phyloP scores from a whole-genome alignment of 2,888 invertebrate genomes.

The Saturnia pavonia region DNA sequence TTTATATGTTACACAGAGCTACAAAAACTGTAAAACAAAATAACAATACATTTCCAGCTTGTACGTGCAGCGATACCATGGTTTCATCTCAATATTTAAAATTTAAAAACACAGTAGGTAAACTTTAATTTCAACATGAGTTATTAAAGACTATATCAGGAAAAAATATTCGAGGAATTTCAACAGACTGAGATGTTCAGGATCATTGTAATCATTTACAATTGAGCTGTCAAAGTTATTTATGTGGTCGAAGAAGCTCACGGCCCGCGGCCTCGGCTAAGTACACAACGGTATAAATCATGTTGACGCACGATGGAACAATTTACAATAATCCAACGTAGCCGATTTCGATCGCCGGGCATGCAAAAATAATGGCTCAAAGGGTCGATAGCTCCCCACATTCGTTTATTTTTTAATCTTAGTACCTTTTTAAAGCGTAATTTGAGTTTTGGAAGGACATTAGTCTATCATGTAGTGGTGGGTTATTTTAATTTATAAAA shows the following conservation, averaged over 20 bases:
- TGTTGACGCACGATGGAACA: constrained; percentile 40
- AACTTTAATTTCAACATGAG: constrained; percentile 14
- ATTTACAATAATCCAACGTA: constrained; percentile 44
- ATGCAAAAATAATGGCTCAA: constrained; percentile 3
- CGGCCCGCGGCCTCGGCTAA: constrained; percentile 35
- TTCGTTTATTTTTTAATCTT: background rate
- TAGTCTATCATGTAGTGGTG: no score
- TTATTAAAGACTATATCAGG: constrained; percentile 26
- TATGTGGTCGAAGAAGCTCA: constrained; percentile 27
- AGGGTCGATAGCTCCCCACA: background rate
- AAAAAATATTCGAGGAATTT: constrained; percentile 20
- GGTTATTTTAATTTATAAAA: no score
- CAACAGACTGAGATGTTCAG: constrained; percentile 22
- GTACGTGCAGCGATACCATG: background rate
- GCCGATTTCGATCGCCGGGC: constrained; percentile 23
- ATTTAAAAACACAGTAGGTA: background rate
- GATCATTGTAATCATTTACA: constrained; percentile 56
- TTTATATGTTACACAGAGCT: no score
- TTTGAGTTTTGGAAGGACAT: no score
- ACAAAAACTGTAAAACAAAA: background rate
- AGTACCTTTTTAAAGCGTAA: background rate
- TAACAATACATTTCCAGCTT: background rate
- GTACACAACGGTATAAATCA: constrained; percentile 55
- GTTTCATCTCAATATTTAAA: background rate
- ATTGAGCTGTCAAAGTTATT: constrained; percentile 66